Evolutionary conservation across 2,888 invertebrate genomes (phyloP), one percentile per base, ranked within the genome.

Genomic region (Dorcus parallelipipedus): DNA sequence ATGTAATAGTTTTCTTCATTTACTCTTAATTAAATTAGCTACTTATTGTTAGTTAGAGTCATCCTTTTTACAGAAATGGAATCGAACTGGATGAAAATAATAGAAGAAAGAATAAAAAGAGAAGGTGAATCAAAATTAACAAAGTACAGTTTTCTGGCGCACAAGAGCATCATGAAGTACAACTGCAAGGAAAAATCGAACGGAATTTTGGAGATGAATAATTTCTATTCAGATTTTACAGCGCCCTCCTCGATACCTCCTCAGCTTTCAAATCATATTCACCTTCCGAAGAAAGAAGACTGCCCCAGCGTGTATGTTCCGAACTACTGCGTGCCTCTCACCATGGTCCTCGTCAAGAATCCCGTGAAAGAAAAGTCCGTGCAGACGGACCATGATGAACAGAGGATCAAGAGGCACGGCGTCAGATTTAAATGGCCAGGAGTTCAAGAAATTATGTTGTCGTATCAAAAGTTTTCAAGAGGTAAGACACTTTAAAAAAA

Each of bases 51-150:
- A 14, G 14, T 14, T 14, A 14, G 14, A 14, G 14, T 14, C 14
- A 14, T 14, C 14, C 14, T 14, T 14, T 26, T 40, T 45, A n/a
- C 47, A 77, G 78, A 77, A 66, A 67, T 84, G 69, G 88, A 88
- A 75, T 79, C 78, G 52, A 80, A 81, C 49, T 89, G 89, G 89
- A 80, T 82, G 67, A 83, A 82, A 71, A 81, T 89, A 62, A 68
- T 87, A 3, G 83, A 83, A 71, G 87, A 88, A 64, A 81, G 87
- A 49, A 80, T 82, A 65, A 82, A 83, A 61, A 77, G 87, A 56
- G 79, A 82, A 62, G 80, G 81, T 52, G 72, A 76, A 26, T 78
- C 80, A 48, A 72, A 80, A 38, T 74, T 82, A 49, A 81, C 80
- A 3, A 77, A 79, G 49, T 82, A 82, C 65, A 79, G 78, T 52